These are phyloP conservation scores for Ectemnius continuus DNA, from an alignment of 2,888 invertebrate genomes.

Conservation along the genomic window DNA sequence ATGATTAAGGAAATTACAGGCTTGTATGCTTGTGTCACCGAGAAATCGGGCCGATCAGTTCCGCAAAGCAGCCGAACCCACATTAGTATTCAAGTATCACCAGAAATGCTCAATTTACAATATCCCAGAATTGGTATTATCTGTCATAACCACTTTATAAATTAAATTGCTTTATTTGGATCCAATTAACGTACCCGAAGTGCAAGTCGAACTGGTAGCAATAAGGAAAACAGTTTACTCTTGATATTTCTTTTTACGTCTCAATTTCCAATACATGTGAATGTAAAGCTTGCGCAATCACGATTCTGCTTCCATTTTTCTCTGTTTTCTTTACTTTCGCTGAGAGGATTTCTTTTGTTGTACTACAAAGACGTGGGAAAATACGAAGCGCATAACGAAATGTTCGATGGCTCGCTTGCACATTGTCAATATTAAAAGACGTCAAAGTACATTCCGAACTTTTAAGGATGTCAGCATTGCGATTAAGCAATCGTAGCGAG, in stretches of 20 bases:
- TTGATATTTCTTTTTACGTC: neutral
- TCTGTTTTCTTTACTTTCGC: neutral
- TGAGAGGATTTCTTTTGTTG: neutral
- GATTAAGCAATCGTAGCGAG: slow-evolving; percentile 21
- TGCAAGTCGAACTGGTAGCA: neutral
- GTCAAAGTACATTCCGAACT: slow-evolving; percentile 10
- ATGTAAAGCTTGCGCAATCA: neutral
- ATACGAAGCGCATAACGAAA: neutral
- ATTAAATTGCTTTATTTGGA: neutral
- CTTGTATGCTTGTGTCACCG: neutral
- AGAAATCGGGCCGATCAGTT: neutral
- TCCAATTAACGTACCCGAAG: neutral
- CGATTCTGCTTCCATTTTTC: neutral
- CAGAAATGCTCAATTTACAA: too few species aligned
- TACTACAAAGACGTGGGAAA: too few species aligned
- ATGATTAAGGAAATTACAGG: neutral
- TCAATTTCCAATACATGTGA: neutral
- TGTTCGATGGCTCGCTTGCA: neutral
- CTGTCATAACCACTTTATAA: neutral
- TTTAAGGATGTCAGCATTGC: slow-evolving; percentile 38
- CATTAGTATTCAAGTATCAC: neutral
- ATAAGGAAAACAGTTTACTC: too few species aligned
- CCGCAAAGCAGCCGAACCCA: neutral
- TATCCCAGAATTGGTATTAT: too few species aligned
- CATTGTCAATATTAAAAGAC: slow-evolving; percentile 14